Percentiles rank a stretch among this genome's conserved stretches.
Evolutionary conservation across 2,113 vertebrate genomes (phyloP).

Genomic region (Eurystomus gularis): DNA sequence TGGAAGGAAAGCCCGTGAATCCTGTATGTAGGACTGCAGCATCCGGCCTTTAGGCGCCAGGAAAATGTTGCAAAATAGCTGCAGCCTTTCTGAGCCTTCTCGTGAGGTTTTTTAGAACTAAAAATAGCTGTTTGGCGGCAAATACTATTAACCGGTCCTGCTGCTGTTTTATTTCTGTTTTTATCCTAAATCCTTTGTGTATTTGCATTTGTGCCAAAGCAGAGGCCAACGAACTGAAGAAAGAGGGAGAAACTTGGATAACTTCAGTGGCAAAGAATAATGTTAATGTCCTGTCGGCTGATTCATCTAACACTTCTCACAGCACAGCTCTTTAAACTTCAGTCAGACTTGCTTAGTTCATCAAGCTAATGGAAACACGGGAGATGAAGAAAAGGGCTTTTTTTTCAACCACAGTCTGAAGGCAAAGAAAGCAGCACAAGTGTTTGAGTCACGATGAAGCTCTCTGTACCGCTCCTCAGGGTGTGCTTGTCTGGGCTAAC

Average conservation of each 20-base stretch:
- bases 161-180: neutral
- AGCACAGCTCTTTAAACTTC: neutral
- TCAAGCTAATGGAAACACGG: neutral
- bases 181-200: neutral
- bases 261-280: neutral
- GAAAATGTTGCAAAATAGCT: neutral
- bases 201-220: neutral
- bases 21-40: neutral
- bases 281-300: neutral
- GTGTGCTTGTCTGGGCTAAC: neutral
- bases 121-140: neutral
- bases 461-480: neutral
- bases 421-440: neutral
- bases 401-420: neutral
- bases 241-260: neutral
- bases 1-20: neutral
- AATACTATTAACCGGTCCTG: neutral
- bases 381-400: neutral
- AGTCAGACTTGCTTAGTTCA: neutral
- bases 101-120: neutral
- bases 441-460: neutral
- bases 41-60: neutral
- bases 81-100: neutral
- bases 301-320: neutral
- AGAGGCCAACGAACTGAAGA: neutral